These are phyloP conservation scores for Dromas ardeola DNA, from an alignment of 2,113 vertebrate species.

Conservation along the genomic window DNA sequence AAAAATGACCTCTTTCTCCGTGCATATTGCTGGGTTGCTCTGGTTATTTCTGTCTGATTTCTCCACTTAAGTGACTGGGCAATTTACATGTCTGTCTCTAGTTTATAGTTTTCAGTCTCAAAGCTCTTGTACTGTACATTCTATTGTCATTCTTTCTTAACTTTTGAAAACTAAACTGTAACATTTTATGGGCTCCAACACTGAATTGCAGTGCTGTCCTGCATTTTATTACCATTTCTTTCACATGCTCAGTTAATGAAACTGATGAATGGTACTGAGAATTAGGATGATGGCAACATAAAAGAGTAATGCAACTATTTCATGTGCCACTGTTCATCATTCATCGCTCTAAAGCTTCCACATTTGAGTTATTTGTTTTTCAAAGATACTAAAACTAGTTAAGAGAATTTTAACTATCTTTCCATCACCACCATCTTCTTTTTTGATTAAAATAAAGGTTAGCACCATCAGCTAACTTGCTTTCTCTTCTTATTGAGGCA, in stretches of 20 bases:
- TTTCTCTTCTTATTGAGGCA: neutral
- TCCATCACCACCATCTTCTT: neutral
- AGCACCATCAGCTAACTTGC: neutral
- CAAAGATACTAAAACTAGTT: neutral
- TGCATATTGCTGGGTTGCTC: neutral
- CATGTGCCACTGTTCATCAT: neutral
- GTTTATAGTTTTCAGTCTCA: neutral
- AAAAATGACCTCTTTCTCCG: neutral
- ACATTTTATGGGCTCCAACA: neutral
- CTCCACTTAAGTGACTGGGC: neutral
- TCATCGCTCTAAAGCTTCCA: neutral
- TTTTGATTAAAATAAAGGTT: neutral
- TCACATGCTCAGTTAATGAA: neutral
- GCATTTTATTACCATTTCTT: neutral
- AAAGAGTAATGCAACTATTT: neutral
- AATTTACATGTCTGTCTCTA: neutral
- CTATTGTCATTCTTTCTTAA: neutral
- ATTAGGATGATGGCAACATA: constrained; percentile 13
- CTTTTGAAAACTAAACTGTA: neutral
- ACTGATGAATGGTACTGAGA: neutral
- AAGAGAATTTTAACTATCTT: neutral
- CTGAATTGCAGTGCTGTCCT: neutral
- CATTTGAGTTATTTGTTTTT: neutral
- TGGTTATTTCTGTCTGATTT: neutral
- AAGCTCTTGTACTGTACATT: neutral